Conservation (phyloP, 2,113 vertebrate species). For the Cichladusa arquata region DNA sequence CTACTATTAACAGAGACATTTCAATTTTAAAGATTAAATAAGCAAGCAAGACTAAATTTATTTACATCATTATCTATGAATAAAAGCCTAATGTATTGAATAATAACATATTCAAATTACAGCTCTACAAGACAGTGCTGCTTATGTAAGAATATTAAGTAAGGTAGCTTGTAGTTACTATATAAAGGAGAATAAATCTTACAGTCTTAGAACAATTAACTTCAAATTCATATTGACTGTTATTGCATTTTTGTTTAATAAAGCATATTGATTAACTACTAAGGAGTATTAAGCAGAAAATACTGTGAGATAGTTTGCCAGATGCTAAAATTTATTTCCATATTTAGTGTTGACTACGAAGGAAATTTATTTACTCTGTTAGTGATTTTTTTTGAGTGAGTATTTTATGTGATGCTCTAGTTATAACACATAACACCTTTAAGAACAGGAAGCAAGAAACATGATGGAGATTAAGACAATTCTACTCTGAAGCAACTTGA, state of each 20-base stretch:
- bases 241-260: background rate
- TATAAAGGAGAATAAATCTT: background rate
- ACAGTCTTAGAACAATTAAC: background rate
- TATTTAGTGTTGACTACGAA: background rate
- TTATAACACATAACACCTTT: background rate
- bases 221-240: background rate
- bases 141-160: background rate
- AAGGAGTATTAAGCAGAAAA: background rate
- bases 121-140: background rate
- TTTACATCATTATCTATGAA: constrained; percentile 1
- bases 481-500: background rate
- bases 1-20: background rate
- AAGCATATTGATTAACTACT: background rate
- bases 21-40: constrained; percentile 1
- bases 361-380: background rate
- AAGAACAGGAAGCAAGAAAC: background rate
- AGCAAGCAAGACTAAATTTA: background rate
- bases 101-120: background rate
- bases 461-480: background rate
- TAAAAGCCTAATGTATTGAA: background rate
- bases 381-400: background rate
- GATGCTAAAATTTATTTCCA: background rate
- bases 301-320: background rate
- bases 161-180: background rate
- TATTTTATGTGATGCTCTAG: background rate